Percentiles rank a stretch among this genome's conserved stretches.
Evolutionary conservation across 2,113 vertebrate species (phyloP).

Genomic region (Crocuta crocuta): DNA sequence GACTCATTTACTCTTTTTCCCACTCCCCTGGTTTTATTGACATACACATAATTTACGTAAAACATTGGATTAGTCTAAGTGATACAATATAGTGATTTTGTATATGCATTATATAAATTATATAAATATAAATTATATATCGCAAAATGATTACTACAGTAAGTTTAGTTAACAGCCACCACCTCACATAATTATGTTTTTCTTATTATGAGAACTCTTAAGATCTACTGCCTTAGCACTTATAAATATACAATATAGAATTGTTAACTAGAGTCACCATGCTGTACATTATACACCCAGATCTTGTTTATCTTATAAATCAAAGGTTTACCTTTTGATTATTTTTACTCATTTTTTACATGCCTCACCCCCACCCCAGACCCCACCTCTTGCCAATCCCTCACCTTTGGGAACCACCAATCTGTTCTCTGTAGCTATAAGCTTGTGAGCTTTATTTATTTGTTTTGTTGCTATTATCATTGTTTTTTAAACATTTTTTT

Average conservation of each 20-base stretch:
- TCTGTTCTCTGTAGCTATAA: neutral
- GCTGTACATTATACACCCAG: neutral
- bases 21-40: neutral
- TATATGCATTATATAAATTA: neutral
- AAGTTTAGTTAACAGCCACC: neutral
- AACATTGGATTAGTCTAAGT: neutral
- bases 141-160: neutral
- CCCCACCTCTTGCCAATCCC: neutral
- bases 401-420: neutral
- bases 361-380: neutral
- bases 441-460: neutral
- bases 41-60: neutral
- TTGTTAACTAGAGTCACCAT: neutral
- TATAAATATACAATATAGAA: neutral
- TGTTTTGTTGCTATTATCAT: neutral
- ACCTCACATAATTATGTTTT: neutral
- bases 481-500: neutral
- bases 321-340: neutral
- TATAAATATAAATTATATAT: neutral
- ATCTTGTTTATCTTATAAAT: neutral
- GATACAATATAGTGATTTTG: neutral
- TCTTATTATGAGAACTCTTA: neutral
- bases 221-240: neutral
- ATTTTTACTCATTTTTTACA: neutral
- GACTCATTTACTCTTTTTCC: neutral